Evolutionary conservation across 2,888 invertebrate species (phyloP), one percentile per base, ranked within the genome.

Genomic region (Hirtodrosophila confusa): DNA sequence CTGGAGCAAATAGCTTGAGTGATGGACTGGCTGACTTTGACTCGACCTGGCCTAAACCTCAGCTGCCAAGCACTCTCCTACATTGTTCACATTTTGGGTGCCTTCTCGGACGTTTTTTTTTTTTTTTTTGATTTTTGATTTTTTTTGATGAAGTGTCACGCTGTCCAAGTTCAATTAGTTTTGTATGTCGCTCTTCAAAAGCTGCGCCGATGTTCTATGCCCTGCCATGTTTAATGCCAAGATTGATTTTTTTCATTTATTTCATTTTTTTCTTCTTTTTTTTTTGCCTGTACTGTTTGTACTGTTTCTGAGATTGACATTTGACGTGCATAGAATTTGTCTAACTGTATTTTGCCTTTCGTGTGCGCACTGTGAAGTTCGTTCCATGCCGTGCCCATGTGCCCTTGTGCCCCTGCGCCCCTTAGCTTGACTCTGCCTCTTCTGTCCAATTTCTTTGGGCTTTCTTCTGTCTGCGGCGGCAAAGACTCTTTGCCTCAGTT

Each of bases 161-260:
- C 84, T 86, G 88, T 88, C 84, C 86, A 77, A 84, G 88, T 88
- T 88, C 84, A 85, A 85, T 85, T 88, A 88, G 85, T 84, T 84
- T 84, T 84, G 70, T 83, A 69, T 87, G 85, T 50, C 67, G 69
- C 64, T 78, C 83, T 72, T 76, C 69, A 76, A 79, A 76, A 67
- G 66, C 80, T 72, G 47, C 55, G 80, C 77, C 84, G 72, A 68
- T 50, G 66, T 66, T 84, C 74, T 53, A 7, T 40, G 56, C 51
- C 63, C 57, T 51, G 67, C 44, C 72, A 58, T 70, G 65, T 72
- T 82, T 80, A 75, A 82, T 69, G 75, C 69, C 66, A 80, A 86
- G 85, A 88, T 88, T 88, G 88, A 88, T 83, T 83, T 79, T 75
- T 41, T 58, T 69, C 17, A 17, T 17, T 17, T 17, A 5, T 27